phyloP scores from a whole-genome alignment of 2,888 invertebrate species.

The Cremastinae sp. region DNA sequence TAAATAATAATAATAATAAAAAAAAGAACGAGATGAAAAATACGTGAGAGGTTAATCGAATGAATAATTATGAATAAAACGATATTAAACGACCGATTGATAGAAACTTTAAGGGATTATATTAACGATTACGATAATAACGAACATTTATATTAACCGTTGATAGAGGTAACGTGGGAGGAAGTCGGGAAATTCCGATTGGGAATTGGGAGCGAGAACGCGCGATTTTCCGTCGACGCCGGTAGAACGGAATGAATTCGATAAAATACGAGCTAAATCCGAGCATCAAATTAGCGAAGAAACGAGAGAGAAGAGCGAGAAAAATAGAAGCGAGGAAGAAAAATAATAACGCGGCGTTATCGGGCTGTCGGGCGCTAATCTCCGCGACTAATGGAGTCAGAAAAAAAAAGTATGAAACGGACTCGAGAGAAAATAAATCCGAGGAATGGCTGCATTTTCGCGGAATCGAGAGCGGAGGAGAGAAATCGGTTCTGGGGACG shows the following conservation, averaged over 20 bases:
- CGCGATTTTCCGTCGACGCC: slow-evolving; percentile 11
- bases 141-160: slow-evolving; percentile 63
- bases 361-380: slow-evolving; percentile 52
- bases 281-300: slow-evolving; percentile 6
- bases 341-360: slow-evolving; percentile 22
- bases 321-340: background rate
- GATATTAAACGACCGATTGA: slow-evolving; percentile 54
- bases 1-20: slow-evolving; percentile 60
- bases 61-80: slow-evolving; percentile 65
- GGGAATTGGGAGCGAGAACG: background rate
- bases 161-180: slow-evolving; percentile 52
- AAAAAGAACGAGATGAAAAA: slow-evolving; percentile 62
- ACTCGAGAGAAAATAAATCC: slow-evolving; percentile 27
- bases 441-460: slow-evolving; percentile 6
- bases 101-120: slow-evolving; percentile 58
- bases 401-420: slow-evolving; percentile 39
- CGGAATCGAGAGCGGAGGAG: slow-evolving; percentile 11
- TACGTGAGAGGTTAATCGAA: slow-evolving; percentile 36
- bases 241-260: no score
- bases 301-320: no score
- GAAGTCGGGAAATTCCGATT: slow-evolving; percentile 21
- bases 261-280: slow-evolving; percentile 7
- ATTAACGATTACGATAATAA: slow-evolving; percentile 63
- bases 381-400: slow-evolving; percentile 45
- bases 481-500: slow-evolving; percentile 34